These are phyloP conservation scores for Adelges cooleyi DNA, from an alignment of 1,140 invertebrate genomes.

Conservation along the genomic window DNA sequence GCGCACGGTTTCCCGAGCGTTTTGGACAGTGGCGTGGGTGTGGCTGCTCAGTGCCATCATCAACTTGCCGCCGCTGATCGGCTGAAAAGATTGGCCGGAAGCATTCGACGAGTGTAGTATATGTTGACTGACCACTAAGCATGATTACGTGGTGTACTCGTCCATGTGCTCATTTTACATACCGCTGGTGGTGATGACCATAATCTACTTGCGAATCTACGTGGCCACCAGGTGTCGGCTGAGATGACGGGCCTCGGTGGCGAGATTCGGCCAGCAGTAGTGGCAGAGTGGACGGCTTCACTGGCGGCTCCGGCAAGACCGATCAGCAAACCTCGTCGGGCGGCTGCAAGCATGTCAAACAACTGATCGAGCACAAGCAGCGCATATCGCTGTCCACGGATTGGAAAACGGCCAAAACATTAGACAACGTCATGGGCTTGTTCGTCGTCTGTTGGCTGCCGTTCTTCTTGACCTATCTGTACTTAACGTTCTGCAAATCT, in stretches of 20 bases:
- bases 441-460: conserved; percentile 95
- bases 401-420: conserved; percentile 75
- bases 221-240: conserved; percentile 38
- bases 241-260: not conserved
- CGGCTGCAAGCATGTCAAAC: conserved; percentile 48
- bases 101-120: conserved; percentile 58
- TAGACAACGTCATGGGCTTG: conserved; percentile 89
- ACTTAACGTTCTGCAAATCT: conserved; percentile 68
- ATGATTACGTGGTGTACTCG: conserved; percentile 87
- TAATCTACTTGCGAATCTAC: conserved; percentile 76
- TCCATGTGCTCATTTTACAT: conserved; percentile 92
- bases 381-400: conserved; percentile 85
- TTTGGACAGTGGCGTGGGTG: conserved; percentile 63
- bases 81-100: conserved; percentile 69
- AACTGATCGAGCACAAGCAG: conserved; percentile 88
- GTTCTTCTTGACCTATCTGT: conserved; percentile 91
- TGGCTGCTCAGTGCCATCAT: conserved; percentile 89
- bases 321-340: not conserved
- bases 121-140: conserved; percentile 65
- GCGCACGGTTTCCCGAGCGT: conserved; percentile 61
- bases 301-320: not conserved
- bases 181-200: conserved; percentile 84
- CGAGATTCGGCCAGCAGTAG: conserved; percentile 10
- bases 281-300: not conserved
- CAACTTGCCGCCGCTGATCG: conserved; percentile 83